A percentile compares a stretch with the other conserved stretches of the same genome.
phyloP scores from a whole-genome alignment of 2,113 vertebrate genomes.

The Vimba vimba region DNA sequence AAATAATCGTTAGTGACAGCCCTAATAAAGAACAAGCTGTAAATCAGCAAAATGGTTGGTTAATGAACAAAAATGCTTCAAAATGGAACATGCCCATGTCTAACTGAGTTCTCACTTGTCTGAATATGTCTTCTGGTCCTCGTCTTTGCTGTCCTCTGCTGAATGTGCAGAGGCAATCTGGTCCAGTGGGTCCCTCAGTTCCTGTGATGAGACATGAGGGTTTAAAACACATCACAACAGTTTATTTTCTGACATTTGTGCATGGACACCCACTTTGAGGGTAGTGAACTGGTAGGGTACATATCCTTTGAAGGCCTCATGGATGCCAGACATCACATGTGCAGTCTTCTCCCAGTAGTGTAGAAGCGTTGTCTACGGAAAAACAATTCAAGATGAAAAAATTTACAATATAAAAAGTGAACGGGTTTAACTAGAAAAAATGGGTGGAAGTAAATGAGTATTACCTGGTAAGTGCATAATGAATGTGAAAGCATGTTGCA shows the following conservation, averaged over 20 bases:
- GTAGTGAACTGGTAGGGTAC: conserved; percentile 75
- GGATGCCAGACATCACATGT: conserved; percentile 75
- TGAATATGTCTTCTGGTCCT: conserved; percentile 64
- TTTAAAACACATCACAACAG: not conserved
- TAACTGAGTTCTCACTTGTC: conserved; percentile 70
- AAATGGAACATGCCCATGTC: not conserved
- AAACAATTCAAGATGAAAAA: conserved; percentile 30
- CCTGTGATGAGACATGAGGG: conserved; percentile 59
- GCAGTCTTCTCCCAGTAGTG: conserved; percentile 85
- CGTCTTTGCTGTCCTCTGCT: conserved; percentile 63
- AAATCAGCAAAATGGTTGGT: not conserved
- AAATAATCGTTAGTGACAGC: too few relatives aligned
- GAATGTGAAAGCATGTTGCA: conserved; percentile 85
- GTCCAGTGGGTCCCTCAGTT: conserved; percentile 77
- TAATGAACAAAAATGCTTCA: not conserved
- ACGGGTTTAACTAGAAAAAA: not conserved
- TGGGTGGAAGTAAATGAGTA: not conserved
- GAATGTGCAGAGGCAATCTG: conserved; percentile 65
- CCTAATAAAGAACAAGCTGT: not conserved
- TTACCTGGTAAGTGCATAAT: conserved; percentile 80
- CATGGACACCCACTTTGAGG: conserved; percentile 71
- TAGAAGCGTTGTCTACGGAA: conserved; percentile 78
- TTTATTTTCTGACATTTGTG: not conserved
- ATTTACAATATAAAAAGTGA: not conserved
- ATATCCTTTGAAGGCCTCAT: conserved; percentile 72